These are phyloP conservation scores for Ichneumon xanthorius DNA, from an alignment of 2,888 invertebrate genomes.

Conservation along the genomic window DNA sequence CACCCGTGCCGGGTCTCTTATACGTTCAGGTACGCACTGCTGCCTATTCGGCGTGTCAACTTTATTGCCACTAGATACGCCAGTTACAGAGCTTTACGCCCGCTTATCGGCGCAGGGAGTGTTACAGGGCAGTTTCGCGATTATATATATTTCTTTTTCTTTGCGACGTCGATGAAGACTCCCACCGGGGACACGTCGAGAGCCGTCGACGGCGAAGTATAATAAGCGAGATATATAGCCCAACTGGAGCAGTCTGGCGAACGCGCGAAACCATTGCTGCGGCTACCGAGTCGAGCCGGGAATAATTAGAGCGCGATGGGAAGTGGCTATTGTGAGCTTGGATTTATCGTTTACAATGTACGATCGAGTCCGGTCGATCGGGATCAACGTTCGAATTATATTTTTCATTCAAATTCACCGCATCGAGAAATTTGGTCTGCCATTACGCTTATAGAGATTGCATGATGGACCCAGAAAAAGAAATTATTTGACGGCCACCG, in stretches of 20 bases:
- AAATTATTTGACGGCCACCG: too few relatives aligned
- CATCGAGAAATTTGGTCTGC: not conserved
- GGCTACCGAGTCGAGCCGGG: constrained; percentile 27
- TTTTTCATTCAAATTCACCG: not conserved
- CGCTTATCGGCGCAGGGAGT: constrained; percentile 75
- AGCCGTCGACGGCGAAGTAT: constrained; percentile 53
- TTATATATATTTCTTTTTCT: constrained; percentile 44
- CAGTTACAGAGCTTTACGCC: constrained; percentile 76
- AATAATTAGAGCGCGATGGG: constrained; percentile 65
- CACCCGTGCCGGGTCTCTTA: constrained; percentile 75
- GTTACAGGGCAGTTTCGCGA: constrained; percentile 45
- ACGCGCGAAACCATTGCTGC: constrained; percentile 30
- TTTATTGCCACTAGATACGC: constrained; percentile 77
- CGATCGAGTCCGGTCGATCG: not conserved
- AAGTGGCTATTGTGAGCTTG: constrained; percentile 61
- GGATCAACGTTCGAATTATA: not conserved
- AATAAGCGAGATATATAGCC: constrained; percentile 46
- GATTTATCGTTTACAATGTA: constrained; percentile 51
- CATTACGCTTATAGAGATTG: not conserved
- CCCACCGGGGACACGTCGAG: constrained; percentile 31
- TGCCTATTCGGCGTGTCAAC: constrained; percentile 74
- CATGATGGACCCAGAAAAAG: too few relatives aligned
- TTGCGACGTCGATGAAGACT: constrained; percentile 58
- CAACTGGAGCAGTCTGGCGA: constrained; percentile 16
- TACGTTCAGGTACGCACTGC: constrained; percentile 70